Conservation (phyloP, 2,113 vertebrate species). For the Marmota flaviventris region DNA sequence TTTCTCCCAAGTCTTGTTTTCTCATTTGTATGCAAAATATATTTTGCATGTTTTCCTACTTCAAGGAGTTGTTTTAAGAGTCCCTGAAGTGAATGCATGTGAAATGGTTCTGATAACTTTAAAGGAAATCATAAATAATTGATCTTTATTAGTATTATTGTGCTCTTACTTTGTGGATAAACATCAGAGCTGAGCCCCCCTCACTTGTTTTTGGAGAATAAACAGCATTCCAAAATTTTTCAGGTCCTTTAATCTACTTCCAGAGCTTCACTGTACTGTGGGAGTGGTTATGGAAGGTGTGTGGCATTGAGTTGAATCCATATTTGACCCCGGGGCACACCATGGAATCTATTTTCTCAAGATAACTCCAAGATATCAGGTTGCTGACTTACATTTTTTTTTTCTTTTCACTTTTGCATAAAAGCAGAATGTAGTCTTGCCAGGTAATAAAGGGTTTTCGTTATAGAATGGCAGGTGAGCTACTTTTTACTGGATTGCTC, state of each 20-base stretch:
- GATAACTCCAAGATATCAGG: slow-evolving; percentile 69
- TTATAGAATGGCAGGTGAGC: not conserved
- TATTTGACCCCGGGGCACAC: not conserved
- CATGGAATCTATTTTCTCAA: slow-evolving; percentile 53
- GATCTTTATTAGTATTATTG: not conserved
- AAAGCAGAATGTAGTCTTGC: slow-evolving; percentile 12
- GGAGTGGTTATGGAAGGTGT: not conserved
- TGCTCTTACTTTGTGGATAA: not conserved
- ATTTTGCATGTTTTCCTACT: not conserved
- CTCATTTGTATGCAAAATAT: not conserved
- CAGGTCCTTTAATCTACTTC: not conserved
- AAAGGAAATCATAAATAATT: not conserved
- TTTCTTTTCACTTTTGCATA: slow-evolving; percentile 11
- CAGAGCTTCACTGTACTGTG: fast-evolving
- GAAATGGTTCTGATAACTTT: not conserved
- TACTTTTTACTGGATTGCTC: not conserved
- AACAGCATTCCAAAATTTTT: not conserved
- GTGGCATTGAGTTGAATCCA: slow-evolving; percentile 10
- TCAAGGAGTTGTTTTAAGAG: not conserved
- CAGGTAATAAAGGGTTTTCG: slow-evolving; percentile 59
- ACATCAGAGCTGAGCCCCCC: not conserved
- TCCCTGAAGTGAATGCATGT: not conserved
- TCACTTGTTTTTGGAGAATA: not conserved
- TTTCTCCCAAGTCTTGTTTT: slow-evolving; percentile 13
- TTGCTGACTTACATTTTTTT: slow-evolving; percentile 49